Percentiles rank a stretch among this genome's conserved stretches.
Evolutionary conservation across 2,888 invertebrate species (phyloP).

Genomic region (Metalampra italica): DNA sequence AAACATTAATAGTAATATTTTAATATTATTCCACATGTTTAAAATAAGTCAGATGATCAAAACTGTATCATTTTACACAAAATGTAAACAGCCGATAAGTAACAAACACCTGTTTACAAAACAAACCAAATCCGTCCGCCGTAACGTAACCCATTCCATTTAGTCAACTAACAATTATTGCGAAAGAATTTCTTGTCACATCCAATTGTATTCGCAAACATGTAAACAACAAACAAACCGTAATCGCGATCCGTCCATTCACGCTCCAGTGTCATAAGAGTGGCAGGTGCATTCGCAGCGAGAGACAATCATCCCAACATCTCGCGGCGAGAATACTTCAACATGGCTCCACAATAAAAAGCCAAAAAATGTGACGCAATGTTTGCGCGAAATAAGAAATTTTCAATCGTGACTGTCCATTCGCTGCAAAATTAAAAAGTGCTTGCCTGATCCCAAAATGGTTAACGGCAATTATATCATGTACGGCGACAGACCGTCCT

Average conservation of each 20-base stretch:
- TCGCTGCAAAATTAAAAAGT: slow-evolving; percentile 17
- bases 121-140: slow-evolving; percentile 2
- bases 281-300: slow-evolving; percentile 23
- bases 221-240: slow-evolving; percentile 57
- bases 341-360: slow-evolving; percentile 23
- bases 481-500: slow-evolving; percentile 64
- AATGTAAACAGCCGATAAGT: background rate
- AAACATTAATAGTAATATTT: no score
- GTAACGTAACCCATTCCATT: slow-evolving; percentile 34
- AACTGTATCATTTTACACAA: background rate
- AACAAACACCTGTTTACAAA: slow-evolving; percentile 1
- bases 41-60: no score
- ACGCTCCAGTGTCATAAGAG: slow-evolving; percentile 28
- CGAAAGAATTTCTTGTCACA: slow-evolving; percentile 50
- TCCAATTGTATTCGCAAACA: slow-evolving; percentile 31
- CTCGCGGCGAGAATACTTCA: slow-evolving; percentile 18
- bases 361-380: slow-evolving; percentile 28
- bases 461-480: slow-evolving; percentile 72
- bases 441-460: slow-evolving; percentile 41
- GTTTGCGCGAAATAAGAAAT: slow-evolving; percentile 26
- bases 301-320: slow-evolving; percentile 18
- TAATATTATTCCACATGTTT: no score
- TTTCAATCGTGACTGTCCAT: slow-evolving; percentile 18
- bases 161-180: slow-evolving; percentile 44
- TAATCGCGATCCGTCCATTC: slow-evolving; percentile 42